Evolutionary conservation across 2,113 vertebrate species (phyloP).

Genomic region (Varanus komodoensis): DNA sequence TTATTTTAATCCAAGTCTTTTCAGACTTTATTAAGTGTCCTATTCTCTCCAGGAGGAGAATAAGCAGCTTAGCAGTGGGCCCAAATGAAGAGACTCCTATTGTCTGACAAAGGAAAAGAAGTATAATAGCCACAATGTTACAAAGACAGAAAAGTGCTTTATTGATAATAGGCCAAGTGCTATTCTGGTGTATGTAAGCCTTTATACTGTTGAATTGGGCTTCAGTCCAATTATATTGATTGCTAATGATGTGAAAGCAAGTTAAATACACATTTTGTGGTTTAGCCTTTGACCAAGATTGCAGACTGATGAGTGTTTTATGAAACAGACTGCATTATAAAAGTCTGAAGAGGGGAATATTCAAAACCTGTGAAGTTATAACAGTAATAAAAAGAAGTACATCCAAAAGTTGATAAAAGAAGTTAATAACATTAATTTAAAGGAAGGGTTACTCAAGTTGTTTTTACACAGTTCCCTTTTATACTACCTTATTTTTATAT

Average conservation of each 20-base stretch:
- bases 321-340: conserved; percentile 10
- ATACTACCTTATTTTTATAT: neutral
- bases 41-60: neutral
- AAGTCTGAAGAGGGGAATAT: neutral
- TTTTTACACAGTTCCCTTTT: neutral
- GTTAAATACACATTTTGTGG: conserved; percentile 24
- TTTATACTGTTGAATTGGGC: conserved; percentile 3
- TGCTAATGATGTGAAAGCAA: conserved; percentile 17
- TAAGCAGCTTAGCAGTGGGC: neutral
- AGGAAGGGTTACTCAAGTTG: neutral
- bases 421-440: fast-evolving
- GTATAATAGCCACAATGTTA: neutral
- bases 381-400: neutral
- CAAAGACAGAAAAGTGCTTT: neutral
- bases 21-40: conserved; percentile 8
- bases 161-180: conserved; percentile 17
- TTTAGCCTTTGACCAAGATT: neutral
- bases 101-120: neutral
- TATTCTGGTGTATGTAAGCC: neutral
- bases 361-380: fast-evolving
- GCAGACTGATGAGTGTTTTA: neutral
- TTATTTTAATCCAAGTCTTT: conserved; percentile 36
- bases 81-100: neutral
- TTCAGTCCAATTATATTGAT: conserved; percentile 26
- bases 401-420: too few species aligned